Conservation (phyloP, 2,113 vertebrate species). For the Brienomyrus longianalis region DNA sequence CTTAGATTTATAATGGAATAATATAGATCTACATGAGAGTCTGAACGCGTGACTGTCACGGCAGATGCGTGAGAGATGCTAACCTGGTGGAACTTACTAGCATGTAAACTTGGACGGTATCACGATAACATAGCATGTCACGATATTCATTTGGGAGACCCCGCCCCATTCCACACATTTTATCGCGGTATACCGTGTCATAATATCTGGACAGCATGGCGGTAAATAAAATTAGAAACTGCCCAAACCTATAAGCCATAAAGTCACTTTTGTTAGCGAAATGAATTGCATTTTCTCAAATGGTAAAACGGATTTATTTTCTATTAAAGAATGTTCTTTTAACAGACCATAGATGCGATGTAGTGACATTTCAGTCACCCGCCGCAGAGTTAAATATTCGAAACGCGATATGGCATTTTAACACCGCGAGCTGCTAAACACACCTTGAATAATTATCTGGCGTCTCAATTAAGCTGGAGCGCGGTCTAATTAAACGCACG, state of each 20-base stretch:
- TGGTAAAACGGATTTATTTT: not conserved
- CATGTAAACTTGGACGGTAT: not conserved
- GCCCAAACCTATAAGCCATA: not conserved
- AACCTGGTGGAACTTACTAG: not conserved
- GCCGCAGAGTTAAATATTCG: not conserved
- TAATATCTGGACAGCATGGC: not conserved
- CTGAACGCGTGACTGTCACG: not conserved
- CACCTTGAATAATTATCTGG: conserved; percentile 5
- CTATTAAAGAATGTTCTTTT: not conserved
- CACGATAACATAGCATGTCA: not conserved
- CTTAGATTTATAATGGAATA: not conserved
- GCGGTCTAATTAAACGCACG: conserved; percentile 56
- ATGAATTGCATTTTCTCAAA: not conserved
- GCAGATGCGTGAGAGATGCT: not conserved
- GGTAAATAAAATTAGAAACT: not conserved
- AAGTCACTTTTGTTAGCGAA: not conserved
- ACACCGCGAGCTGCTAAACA: not conserved
- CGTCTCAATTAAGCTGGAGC: conserved; percentile 44
- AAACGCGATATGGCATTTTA: not conserved
- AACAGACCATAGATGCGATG: not conserved
- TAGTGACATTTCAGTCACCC: not conserved
- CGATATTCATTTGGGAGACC: not conserved
- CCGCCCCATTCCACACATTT: not conserved
- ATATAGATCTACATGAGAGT: not conserved
- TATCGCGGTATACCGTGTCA: not conserved